Conservation (phyloP, 1,140 invertebrate genomes). For the Drosophila mojavensis region DNA sequence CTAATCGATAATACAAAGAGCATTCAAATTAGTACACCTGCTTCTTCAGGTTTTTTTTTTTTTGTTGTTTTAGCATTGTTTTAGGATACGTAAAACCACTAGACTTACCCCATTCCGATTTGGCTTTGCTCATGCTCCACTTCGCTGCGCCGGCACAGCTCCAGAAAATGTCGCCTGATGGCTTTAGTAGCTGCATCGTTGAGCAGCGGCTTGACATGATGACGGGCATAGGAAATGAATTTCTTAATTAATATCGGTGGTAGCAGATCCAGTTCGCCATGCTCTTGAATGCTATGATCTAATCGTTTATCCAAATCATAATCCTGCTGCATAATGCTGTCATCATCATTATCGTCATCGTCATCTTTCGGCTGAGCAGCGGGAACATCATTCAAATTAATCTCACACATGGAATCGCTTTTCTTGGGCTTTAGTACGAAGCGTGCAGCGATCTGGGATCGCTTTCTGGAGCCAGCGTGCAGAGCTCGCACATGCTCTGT, state of each 20-base stretch:
- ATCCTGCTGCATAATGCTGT: constrained; percentile 52
- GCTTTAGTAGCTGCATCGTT: constrained; percentile 88
- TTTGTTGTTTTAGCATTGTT: too few species aligned
- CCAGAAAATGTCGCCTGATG: constrained; percentile 93
- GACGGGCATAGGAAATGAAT: constrained; percentile 95
- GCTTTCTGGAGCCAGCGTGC: constrained; percentile 67
- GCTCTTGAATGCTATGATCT: constrained; percentile 84
- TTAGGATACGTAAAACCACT: neutral
- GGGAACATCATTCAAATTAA: constrained; percentile 1
- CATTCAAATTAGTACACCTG: neutral
- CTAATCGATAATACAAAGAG: neutral
- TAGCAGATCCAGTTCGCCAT: constrained; percentile 89
- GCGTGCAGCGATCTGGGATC: constrained; percentile 51
- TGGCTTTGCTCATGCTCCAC: constrained; percentile 35
- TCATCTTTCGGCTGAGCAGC: neutral
- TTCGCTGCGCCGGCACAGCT: constrained; percentile 85
- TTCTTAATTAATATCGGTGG: constrained; percentile 92
- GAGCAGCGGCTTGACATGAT: constrained; percentile 94
- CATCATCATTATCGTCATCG: constrained; percentile 13
- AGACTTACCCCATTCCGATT: constrained; percentile 62
- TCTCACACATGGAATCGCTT: constrained; percentile 57
- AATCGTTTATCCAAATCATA: constrained; percentile 86
- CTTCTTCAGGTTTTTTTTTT: too few species aligned
- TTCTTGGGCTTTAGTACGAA: constrained; percentile 57
- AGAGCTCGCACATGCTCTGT: constrained; percentile 71